phyloP scores from a whole-genome alignment of 2,113 vertebrate species.

The Cololabis saira region DNA sequence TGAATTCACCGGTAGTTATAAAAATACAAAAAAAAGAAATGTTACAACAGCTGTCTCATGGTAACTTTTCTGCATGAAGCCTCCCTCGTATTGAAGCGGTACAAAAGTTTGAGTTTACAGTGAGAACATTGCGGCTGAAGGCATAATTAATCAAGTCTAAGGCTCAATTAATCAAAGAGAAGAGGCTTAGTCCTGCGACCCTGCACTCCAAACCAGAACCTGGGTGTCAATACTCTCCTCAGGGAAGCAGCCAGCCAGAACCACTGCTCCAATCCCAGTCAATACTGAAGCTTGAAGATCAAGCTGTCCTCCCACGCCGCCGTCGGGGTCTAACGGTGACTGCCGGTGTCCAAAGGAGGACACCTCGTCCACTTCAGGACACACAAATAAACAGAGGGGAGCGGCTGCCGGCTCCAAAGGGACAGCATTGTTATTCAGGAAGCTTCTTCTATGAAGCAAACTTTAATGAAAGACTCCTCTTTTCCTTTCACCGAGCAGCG shows the following conservation, averaged over 20 bases:
- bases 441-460: background rate
- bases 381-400: background rate
- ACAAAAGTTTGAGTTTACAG: slow-evolving; percentile 58
- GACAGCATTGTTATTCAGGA: background rate
- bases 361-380: background rate
- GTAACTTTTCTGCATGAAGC: slow-evolving; percentile 11
- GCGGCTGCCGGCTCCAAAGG: background rate
- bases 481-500: background rate
- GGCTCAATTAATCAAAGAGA: slow-evolving; percentile 79
- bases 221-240: slow-evolving; percentile 75
- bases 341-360: slow-evolving; percentile 37
- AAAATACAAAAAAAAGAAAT: no score
- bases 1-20: no score
- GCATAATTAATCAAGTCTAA: slow-evolving; percentile 77
- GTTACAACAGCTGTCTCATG: background rate
- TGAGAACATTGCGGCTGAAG: slow-evolving; percentile 50
- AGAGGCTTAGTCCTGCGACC: slow-evolving; percentile 61
- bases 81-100: slow-evolving; percentile 10
- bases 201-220: slow-evolving; percentile 75
- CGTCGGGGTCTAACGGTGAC: slow-evolving; percentile 48
- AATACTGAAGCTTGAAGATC: slow-evolving; percentile 74
- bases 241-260: slow-evolving; percentile 76
- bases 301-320: slow-evolving; percentile 71
- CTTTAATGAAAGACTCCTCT: slow-evolving; percentile 1
- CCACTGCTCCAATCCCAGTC: slow-evolving; percentile 65